These are phyloP conservation scores for Melospiza georgiana DNA, from an alignment of 2,113 vertebrate genomes.

Conservation along the genomic window DNA sequence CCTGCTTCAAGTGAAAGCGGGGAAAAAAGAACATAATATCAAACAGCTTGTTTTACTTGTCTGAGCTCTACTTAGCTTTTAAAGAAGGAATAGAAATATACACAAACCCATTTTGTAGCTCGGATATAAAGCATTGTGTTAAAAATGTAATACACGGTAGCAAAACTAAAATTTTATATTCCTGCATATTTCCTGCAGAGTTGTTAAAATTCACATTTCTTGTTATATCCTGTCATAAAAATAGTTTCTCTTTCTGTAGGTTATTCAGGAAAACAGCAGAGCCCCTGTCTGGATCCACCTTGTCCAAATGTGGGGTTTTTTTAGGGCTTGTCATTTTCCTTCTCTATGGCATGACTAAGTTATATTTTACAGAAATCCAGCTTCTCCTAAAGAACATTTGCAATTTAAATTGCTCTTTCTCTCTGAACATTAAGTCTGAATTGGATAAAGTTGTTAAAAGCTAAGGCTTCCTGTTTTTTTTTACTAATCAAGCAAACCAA, in stretches of 20 bases:
- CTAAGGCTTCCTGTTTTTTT: not conserved
- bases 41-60: constrained; percentile 42
- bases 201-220: not conserved
- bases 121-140: not conserved
- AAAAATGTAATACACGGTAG: constrained; percentile 20
- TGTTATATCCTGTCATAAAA: not conserved
- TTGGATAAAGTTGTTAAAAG: constrained; percentile 23
- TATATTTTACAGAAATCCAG: not conserved
- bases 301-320: not conserved
- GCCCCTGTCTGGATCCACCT: not conserved
- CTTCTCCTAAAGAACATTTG: not conserved
- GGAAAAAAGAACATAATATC: not conserved
- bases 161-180: not conserved
- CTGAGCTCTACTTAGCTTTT: constrained; percentile 17
- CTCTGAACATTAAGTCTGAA: not conserved
- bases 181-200: not conserved
- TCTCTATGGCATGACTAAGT: not conserved
- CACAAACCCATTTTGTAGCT: not conserved
- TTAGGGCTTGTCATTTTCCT: not conserved
- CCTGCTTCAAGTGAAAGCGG: not conserved
- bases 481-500: constrained; percentile 13
- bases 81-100: constrained; percentile 19
- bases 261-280: not conserved
- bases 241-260: not conserved
- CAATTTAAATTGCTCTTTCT: constrained; percentile 38